Base-by-base conservation (phyloP, 2,113 vertebrate species). In the Oxygymnocypris stewartii region DNA sequence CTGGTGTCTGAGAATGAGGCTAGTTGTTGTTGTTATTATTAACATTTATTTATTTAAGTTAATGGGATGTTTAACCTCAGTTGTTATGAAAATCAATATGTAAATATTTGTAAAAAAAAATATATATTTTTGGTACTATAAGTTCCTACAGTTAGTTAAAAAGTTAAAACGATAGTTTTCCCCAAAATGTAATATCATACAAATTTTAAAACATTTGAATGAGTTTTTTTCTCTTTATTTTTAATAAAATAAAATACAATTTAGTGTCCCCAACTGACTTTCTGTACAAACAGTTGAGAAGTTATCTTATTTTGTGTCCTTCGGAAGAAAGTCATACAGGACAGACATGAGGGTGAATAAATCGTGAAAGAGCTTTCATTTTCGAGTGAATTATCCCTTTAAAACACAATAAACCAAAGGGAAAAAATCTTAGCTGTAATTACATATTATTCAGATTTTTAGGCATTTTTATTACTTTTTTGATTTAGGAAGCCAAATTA, bases 391-490 rank as follows among this genome's bases (percentile, higher is more conserved):
- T 78, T 51, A 54, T 78, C 28, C 16, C 8, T 78, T 54, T 54
- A 78, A 54, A 28, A 51, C 14, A 31, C 75, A 78, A 78, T 78
- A 78, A 78, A 78, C 3, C 76, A 78, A 78, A 4, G 3, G 3
- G 0, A 20, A 51, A 51, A 76, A 78, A 78, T 49, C 47, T 0
- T 47, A 31, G 14, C 23, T 82, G n/a, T 31, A 67, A 82, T 67
- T 67, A 82, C 79, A 20, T 31, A 82, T 54, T 79, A 57, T 31
- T 44, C 67, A 1, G 40, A 31, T 82, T 67, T 67, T 42, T 81
- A 28, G 20, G 37, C 59, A 18, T 35, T 54, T 78, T 78, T 78
- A 78, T 54, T 78, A 67, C n/a, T 23, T 82, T n/a, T 71, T 71
- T 71, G 69, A 67, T 49, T 11, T 51, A 82, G n/a, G 37, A 57